Percentiles rank a stretch among this genome's conserved stretches.
Conservation (phyloP, 1,140 invertebrate genomes). For the Sitophilus oryzae region DNA sequence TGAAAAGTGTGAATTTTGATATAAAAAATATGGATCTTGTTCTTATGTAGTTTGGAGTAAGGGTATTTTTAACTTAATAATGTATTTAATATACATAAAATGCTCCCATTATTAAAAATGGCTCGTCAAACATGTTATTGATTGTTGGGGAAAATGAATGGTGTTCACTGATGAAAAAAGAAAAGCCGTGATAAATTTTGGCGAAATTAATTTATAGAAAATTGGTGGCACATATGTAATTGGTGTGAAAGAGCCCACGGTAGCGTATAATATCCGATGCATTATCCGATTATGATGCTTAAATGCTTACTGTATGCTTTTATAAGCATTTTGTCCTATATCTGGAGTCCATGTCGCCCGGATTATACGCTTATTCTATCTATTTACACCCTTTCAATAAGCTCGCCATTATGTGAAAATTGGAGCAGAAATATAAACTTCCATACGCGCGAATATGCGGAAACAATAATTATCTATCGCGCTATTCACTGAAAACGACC, state of each 20-base stretch:
- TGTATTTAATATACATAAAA: too few relatives aligned
- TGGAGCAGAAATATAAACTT: slow-evolving; percentile 20
- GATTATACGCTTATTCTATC: slow-evolving; percentile 21
- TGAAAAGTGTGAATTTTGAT: too few relatives aligned
- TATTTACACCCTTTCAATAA: slow-evolving; percentile 24
- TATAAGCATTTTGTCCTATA: slow-evolving; percentile 26
- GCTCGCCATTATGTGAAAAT: slow-evolving; percentile 20
- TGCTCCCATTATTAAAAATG: too few relatives aligned
- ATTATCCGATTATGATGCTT: slow-evolving; percentile 26
- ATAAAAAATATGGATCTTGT: too few relatives aligned
- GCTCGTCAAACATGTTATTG: too few relatives aligned
- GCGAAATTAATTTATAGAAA: background rate
- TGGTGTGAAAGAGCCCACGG: slow-evolving; percentile 25
- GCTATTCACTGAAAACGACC: background rate
- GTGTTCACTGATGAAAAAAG: background rate
- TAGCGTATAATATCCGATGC: slow-evolving; percentile 24
- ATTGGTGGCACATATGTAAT: slow-evolving; percentile 8
- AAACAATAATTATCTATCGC: background rate
- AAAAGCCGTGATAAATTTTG: background rate
- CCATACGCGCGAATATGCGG: slow-evolving; percentile 3
- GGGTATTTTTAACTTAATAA: too few relatives aligned
- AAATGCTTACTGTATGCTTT: slow-evolving; percentile 27
- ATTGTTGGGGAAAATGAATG: too few relatives aligned
- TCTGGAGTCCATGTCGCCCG: slow-evolving; percentile 18
- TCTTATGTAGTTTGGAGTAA: too few relatives aligned